These are phyloP conservation scores for Mythimna vitellina DNA, from an alignment of 2,888 invertebrate species.

Conservation along the genomic window DNA sequence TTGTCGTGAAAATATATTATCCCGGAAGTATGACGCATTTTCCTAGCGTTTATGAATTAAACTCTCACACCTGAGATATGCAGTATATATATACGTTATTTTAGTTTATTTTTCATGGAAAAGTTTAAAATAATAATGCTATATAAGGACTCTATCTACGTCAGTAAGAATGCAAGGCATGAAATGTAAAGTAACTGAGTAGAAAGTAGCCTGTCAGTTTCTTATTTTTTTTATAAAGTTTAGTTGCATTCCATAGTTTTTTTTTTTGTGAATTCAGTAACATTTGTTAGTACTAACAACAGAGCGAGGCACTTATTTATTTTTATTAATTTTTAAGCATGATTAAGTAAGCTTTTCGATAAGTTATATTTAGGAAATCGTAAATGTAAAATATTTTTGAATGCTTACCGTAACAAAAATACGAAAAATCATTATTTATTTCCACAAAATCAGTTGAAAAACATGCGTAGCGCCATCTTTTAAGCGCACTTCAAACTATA, in stretches of 20 bases:
- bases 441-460: conserved; percentile 38
- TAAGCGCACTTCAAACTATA: conserved; percentile 74
- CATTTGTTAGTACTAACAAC: conserved; percentile 7
- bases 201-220: background rate
- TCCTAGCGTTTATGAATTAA: conserved; percentile 17
- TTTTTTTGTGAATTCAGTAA: background rate
- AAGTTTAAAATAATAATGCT: background rate
- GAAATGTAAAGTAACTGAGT: background rate
- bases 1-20: conserved; percentile 1
- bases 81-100: background rate
- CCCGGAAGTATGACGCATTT: conserved; percentile 32
- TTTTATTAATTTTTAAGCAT: background rate
- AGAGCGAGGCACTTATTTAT: background rate
- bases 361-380: background rate
- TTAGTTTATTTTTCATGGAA: background rate
- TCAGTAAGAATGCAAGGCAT: background rate
- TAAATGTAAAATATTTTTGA: conserved; percentile 5
- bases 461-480: conserved; percentile 84
- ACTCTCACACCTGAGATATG: background rate
- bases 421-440: background rate
- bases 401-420: conserved; percentile 41
- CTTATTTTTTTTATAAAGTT: background rate
- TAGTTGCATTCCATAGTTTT: background rate
- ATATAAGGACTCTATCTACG: background rate
- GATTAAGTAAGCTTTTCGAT: conserved; percentile 6